Evolutionary conservation across 1,140 invertebrate species (phyloP).

Genomic region (Polyergus mexicanus): DNA sequence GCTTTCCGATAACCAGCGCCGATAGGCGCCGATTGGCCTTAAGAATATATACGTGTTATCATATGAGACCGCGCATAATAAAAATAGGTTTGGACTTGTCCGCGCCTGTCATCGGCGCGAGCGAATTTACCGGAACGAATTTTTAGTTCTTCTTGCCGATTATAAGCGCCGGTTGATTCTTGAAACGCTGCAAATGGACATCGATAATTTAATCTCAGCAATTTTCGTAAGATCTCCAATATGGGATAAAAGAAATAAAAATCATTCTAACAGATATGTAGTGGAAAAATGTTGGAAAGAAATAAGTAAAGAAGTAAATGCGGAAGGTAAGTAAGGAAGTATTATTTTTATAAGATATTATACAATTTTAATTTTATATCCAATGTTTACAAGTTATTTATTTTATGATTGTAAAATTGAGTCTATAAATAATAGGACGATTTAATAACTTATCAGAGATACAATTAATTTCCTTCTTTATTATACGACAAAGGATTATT

Average conservation of each 20-base stretch:
- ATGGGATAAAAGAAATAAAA: constrained; percentile 8
- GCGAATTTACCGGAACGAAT: not conserved
- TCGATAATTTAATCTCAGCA: constrained; percentile 1
- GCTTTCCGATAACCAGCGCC: no score
- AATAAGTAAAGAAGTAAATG: not conserved
- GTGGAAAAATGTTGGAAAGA: not conserved
- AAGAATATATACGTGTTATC: constrained; percentile 1
- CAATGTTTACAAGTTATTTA: not conserved
- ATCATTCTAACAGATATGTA: constrained; percentile 5
- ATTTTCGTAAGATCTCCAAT: constrained; percentile 4
- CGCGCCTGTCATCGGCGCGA: not conserved
- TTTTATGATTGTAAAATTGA: constrained; percentile 6
- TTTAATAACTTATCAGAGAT: not conserved
- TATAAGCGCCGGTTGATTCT: not conserved
- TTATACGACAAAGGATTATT: not conserved
- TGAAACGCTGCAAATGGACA: not conserved
- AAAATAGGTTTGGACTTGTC: constrained; percentile 9
- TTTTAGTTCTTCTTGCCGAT: not conserved
- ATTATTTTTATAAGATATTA: not conserved
- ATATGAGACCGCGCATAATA: not conserved
- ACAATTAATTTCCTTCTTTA: not conserved
- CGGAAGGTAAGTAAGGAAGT: not conserved
- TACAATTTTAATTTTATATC: not conserved
- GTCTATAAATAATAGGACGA: not conserved
- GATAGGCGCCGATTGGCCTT: no score